Conservation (phyloP, 2,797 vertebrate genomes). For the Lagorchestes hirsutus region DNA sequence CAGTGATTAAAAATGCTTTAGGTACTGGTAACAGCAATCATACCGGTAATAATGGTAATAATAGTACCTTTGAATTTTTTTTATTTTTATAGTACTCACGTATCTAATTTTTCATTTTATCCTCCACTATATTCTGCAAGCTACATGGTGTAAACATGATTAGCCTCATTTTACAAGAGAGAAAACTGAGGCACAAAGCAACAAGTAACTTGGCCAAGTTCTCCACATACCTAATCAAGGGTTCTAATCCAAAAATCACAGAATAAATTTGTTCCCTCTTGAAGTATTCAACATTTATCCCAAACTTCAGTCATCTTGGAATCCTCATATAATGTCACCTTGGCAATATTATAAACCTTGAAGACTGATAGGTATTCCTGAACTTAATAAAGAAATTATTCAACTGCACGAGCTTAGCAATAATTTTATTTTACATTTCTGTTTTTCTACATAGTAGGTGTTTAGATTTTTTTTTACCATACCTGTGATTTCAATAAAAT, state of each 20-base stretch:
- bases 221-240: background rate
- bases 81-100: background rate
- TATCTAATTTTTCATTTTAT: background rate
- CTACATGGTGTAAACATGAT: background rate
- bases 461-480: background rate
- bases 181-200: background rate
- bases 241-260: background rate
- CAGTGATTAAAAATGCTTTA: background rate
- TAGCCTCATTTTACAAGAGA: background rate
- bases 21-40: background rate
- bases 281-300: background rate
- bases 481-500: background rate
- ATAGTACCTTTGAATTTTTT: background rate
- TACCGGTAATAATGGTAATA: background rate
- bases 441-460: background rate
- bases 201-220: background rate
- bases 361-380: background rate
- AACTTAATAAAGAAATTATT: background rate
- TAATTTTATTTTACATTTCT: background rate
- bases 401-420: background rate
- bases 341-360: background rate
- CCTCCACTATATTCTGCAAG: background rate
- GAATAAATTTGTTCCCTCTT: background rate
- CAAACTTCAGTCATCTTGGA: slow-evolving; percentile 14
- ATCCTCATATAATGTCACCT: background rate